Evolutionary conservation across 2,888 invertebrate genomes (phyloP), one percentile per base, ranked within the genome.

Genomic region (Miltochrista miniata): DNA sequence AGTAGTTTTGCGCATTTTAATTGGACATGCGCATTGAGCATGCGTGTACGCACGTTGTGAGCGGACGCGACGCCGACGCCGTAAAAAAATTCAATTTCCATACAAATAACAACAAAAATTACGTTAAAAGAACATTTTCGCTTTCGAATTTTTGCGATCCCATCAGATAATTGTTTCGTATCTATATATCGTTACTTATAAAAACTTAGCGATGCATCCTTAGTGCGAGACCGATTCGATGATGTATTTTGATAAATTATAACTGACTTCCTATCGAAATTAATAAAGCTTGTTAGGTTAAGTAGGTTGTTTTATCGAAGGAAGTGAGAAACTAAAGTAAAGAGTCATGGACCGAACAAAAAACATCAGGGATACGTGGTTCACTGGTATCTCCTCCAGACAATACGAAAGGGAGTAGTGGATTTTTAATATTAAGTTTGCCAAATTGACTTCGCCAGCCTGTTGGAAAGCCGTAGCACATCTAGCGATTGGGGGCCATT

Each of bases 131-230:
- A 65, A 62, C 73, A 65, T 82, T 83, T 83, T 84, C 79, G 73
- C 76, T 85, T 85, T 85, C 76, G 67, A 80, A 70, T 71, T 11
- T 38, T 72, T 58, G 64, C 74, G 87, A 85, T 87, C 65, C 59
- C 57, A 85, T 86, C 85, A 60, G 55, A 56, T 82, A 83, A 85
- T 87, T 84, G 81, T 81, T 60, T 63, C 68, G 39, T 84, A 81
- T 83, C 81, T 71, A 65, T 61, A 58, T 68, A 82, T 79, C 76
- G 51, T 51, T 59, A 67, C 61, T 68, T 70, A 57, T 62, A 84
- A 90, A 89, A 90, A 90, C 76, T 81, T 85, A 82, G 82, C 79
- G 78, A 72, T 71, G 79, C 85, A 78, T 89, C 90, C 87, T 62
- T 69, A 57, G 54, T 54, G 62, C 53, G 66, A 68, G 58, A 55